A percentile compares a stretch with the other conserved stretches of the same genome.
Conservation (phyloP, 2,888 invertebrate genomes). For the Ichneumoninae sp. region DNA sequence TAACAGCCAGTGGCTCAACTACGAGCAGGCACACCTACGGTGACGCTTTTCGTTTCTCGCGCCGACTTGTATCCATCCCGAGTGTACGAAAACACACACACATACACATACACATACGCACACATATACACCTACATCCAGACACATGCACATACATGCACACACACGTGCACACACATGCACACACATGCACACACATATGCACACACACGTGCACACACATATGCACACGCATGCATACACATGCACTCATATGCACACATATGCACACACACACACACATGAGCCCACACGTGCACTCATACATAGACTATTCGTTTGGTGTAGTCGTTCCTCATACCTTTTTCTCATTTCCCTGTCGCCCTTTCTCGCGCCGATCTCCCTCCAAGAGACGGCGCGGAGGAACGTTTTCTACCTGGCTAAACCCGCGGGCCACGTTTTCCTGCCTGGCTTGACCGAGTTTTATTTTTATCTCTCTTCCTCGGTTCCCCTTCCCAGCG, state of each 20-base stretch:
- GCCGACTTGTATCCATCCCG: slow-evolving; percentile 48
- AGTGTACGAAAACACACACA: slow-evolving; percentile 58
- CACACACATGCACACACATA: slow-evolving; percentile 13
- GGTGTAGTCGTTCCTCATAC: slow-evolving; percentile 25
- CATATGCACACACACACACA: slow-evolving; percentile 43
- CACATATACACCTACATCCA: slow-evolving; percentile 16
- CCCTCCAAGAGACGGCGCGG: slow-evolving; percentile 41
- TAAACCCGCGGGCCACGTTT: slow-evolving; percentile 76
- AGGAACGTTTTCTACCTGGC: slow-evolving; percentile 80
- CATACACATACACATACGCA: slow-evolving; percentile 31
- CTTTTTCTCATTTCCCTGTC: slow-evolving; percentile 54
- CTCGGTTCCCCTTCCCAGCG: slow-evolving; percentile 29
- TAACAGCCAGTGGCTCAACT: not conserved
- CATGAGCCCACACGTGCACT: not conserved
- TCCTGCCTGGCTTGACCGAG: slow-evolving; percentile 82
- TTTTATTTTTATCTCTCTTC: slow-evolving; percentile 76
- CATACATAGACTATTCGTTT: slow-evolving; percentile 27
- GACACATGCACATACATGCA: slow-evolving; percentile 47
- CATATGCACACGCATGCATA: slow-evolving; percentile 37
- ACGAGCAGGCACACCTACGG: slow-evolving; percentile 54
- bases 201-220: too few species aligned
- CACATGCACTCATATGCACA: slow-evolving; percentile 22
- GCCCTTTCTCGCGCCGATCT: slow-evolving; percentile 31
- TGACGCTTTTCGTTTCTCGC: slow-evolving; percentile 43
- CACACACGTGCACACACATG: slow-evolving; percentile 26